These are phyloP conservation scores for Stenurella melanura DNA, from an alignment of 2,888 invertebrate species.

Conservation along the genomic window DNA sequence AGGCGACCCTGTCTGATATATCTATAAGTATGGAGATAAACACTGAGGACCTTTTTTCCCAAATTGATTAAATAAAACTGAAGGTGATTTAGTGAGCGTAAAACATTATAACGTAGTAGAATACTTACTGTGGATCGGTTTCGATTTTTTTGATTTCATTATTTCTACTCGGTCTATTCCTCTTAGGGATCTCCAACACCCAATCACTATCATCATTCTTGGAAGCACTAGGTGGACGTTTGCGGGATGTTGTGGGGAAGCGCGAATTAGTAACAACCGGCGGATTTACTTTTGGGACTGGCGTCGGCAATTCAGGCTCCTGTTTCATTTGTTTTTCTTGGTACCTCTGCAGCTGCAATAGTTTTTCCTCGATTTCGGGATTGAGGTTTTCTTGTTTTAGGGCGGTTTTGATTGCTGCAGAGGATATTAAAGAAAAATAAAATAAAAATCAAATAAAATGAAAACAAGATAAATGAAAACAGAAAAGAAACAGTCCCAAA, in stretches of 20 bases:
- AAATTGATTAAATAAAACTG: too few relatives aligned
- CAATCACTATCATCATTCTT: conserved; percentile 73
- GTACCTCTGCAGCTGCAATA: conserved; percentile 89
- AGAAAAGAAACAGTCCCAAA: conserved; percentile 61
- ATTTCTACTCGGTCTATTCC: conserved; percentile 65
- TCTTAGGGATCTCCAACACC: conserved; percentile 73
- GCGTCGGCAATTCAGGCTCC: conserved; percentile 62
- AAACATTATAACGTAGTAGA: background rate
- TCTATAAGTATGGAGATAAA: too few relatives aligned
- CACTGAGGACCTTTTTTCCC: too few relatives aligned
- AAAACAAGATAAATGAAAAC: conserved; percentile 56
- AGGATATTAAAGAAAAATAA: conserved; percentile 48
- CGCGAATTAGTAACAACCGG: conserved; percentile 65
- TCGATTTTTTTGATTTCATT: conserved; percentile 66
- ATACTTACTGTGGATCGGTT: conserved; percentile 66
- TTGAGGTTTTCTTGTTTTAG: conserved; percentile 92
- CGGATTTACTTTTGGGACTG: conserved; percentile 63
- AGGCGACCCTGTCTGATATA: too few relatives aligned
- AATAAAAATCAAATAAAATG: conserved; percentile 55
- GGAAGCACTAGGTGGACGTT: conserved; percentile 68
- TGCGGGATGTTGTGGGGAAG: conserved; percentile 64
- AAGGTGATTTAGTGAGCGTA: too few relatives aligned
- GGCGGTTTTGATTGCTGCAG: conserved; percentile 91
- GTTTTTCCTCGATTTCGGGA: conserved; percentile 94
- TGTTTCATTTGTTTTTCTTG: conserved; percentile 87